Base-by-base conservation (phyloP, 2,888 invertebrate genomes). In the Sicus ferrugineus region DNA sequence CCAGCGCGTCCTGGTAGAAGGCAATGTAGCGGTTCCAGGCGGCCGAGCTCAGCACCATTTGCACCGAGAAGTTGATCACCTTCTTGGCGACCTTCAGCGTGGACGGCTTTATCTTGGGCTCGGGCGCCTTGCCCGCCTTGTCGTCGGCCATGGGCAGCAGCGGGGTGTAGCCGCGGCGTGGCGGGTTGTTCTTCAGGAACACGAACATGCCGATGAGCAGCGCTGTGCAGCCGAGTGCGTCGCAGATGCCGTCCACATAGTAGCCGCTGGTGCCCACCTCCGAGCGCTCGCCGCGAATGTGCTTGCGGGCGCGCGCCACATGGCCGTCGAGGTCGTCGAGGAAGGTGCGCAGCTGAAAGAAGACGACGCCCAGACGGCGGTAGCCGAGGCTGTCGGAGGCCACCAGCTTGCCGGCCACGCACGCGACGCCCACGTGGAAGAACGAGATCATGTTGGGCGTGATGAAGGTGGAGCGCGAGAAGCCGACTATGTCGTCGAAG, bases 1-100 rank as follows among this genome's bases (percentile, higher is more conserved):
- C 94, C 38, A 95, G 81, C 78, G 93, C 85, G 76, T 92, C 90
- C 77, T 94, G 93, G 79, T 93, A 95, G 5, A 92, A 84, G 61
- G 91, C 91, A 76, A 95, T 93, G 77, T 93, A 94, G 31, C 93
- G 89, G 86, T 95, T 94, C 95, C 95, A 95, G 9, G 91, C 90
- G 67, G 91, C 86, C 0, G 93, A 93, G 69, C 92, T 92, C 0
- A 93, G 82, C 62, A 93, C 80, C 80, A 94, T 87, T 81, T 93
- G 93, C 0, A 90, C 90, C 4, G 90, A 88, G 76, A 92, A 90
- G 75, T 91, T 86, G 19, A 89, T 85, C 26, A 93, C 83, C 69
- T 91, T 90, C 75, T 89, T 89, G 0, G 88, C 86, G 26, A 93
- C 89, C 74, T 90, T 89, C 67, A 89, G 89, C 38, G 90, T 89